Base-by-base conservation (phyloP, 2,888 invertebrate genomes). In the Cryptops parisi region DNA sequence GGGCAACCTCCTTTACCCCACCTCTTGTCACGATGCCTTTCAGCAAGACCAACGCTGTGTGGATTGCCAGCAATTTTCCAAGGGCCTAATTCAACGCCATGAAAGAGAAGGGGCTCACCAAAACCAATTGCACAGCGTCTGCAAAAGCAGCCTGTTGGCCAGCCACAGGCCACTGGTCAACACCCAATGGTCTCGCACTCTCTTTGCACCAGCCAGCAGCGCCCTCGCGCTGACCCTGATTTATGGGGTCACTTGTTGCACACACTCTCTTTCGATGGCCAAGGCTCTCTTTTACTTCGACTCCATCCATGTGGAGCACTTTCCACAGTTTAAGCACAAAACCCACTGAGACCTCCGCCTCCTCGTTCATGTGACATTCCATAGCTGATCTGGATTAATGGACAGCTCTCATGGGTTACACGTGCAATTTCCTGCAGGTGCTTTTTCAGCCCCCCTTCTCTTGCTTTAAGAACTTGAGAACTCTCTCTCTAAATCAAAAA, bases 221-320 rank as follows among this genome's bases (percentile, higher is more conserved):
- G n/a, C 23, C 3, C 43, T 43, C 46, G 46, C 25, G 25, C 46
- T 33, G 48, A 48, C 48, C 48, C 48, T 48, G 48, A 48, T 48
- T 48, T 48, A 48, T 48, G 48, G 48, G 48, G 48, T 48, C 48
- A 48, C 48, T 48, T 48, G 48, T 48, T 48, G 48, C 48, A 27
- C 46, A 2, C 9, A 12, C 6, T 24, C 17, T 22, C 23, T 25
- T 15, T 46, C 22, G 19, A 25, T 9, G 46, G 23, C 44, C 21
- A 44, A 44, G 17, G 17, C 24, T 9, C 3, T 25, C 46, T 6
- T 24, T 9, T 12, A 22, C 9, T 15, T 17, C 23, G 24, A 46
- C 46, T 15, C 33, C 6, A 15, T 15, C 15, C 33, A 9, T 33
- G 15, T 9, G 33, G 33, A 9, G 33, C n/a, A n/a, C n/a, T n/a